These are phyloP conservation scores for Enteromius thamalakanensis DNA, from an alignment of 2,797 vertebrate species.

Conservation along the genomic window DNA sequence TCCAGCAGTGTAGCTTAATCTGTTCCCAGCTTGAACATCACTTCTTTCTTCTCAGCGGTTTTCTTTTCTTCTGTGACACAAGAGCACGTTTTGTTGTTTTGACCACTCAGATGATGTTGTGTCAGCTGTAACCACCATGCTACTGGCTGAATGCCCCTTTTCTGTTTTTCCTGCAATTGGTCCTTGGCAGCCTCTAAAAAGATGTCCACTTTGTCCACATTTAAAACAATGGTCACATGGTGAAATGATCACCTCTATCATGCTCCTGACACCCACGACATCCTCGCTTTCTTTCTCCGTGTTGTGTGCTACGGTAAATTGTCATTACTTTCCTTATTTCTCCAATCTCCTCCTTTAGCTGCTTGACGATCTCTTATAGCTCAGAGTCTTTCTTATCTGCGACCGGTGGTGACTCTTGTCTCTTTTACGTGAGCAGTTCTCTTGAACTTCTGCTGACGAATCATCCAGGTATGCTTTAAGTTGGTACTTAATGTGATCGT, in stretches of 20 bases:
- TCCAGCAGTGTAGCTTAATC: too few relatives aligned
- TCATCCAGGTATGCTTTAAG: too few relatives aligned
- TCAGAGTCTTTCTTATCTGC: slow-evolving; percentile 15
- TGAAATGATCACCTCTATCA: background rate
- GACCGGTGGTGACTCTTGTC: background rate
- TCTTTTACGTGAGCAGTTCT: too few relatives aligned
- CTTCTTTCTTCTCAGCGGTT: background rate
- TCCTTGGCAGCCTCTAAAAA: background rate
- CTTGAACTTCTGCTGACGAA: too few relatives aligned
- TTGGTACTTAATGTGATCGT: too few relatives aligned
- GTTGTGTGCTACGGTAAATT: background rate
- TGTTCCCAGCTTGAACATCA: too few relatives aligned
- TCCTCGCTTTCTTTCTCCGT: background rate
- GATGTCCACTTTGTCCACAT: background rate
- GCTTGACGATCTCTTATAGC: slow-evolving; percentile 17
- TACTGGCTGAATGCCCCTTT: background rate
- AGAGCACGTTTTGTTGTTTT: background rate
- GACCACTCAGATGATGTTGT: background rate
- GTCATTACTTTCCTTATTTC: slow-evolving; percentile 7
- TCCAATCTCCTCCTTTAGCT: slow-evolving; percentile 27
- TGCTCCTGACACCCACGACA: slow-evolving; percentile 1
- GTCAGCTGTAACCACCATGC: background rate
- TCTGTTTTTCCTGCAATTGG: background rate
- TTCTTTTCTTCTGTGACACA: background rate
- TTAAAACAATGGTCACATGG: slow-evolving; percentile 21